These are phyloP conservation scores for Cylas formicarius DNA, from an alignment of 1,140 invertebrate genomes.

Conservation along the genomic window DNA sequence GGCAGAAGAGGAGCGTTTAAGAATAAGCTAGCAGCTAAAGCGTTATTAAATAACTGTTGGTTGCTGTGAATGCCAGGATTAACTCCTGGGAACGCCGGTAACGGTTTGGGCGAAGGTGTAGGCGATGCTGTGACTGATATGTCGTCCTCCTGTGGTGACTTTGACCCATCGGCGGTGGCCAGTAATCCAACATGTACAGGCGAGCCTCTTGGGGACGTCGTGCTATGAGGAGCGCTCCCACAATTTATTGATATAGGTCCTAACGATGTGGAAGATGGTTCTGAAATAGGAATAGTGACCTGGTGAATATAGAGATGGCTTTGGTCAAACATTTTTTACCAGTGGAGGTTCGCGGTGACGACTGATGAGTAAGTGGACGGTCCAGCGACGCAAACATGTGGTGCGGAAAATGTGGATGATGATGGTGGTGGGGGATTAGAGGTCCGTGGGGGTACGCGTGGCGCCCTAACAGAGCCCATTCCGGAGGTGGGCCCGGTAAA, in stretches of 20 bases:
- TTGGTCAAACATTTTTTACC: slow-evolving; percentile 31
- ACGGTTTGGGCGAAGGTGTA: slow-evolving; percentile 47
- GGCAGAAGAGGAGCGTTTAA: slow-evolving; percentile 61
- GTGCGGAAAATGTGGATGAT: slow-evolving; percentile 50
- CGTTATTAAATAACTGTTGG: slow-evolving; percentile 53
- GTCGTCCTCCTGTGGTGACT: slow-evolving; percentile 49
- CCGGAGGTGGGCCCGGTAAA: slow-evolving; percentile 46
- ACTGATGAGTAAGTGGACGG: slow-evolving; percentile 36
- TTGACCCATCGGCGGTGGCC: slow-evolving; percentile 44
- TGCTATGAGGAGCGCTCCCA: slow-evolving; percentile 49
- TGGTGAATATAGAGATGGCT: slow-evolving; percentile 2
- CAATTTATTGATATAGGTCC: slow-evolving; percentile 42
- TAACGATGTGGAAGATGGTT: slow-evolving; percentile 36
- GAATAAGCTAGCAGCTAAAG: slow-evolving; percentile 60
- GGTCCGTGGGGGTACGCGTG: slow-evolving; percentile 48
- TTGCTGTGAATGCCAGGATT: slow-evolving; percentile 39
- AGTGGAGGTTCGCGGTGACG: slow-evolving; percentile 40
- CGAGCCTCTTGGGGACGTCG: slow-evolving; percentile 55
- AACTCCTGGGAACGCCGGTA: slow-evolving; percentile 42
- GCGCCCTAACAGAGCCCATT: slow-evolving; percentile 52
- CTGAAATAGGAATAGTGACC: slow-evolving; percentile 26
- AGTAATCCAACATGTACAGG: slow-evolving; percentile 40
- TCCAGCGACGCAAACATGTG: slow-evolving; percentile 48
- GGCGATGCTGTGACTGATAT: slow-evolving; percentile 61
- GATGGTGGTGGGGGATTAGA: slow-evolving; percentile 46